Conservation (phyloP, 1,140 invertebrate species). For the Rhagoletis pomonella region DNA sequence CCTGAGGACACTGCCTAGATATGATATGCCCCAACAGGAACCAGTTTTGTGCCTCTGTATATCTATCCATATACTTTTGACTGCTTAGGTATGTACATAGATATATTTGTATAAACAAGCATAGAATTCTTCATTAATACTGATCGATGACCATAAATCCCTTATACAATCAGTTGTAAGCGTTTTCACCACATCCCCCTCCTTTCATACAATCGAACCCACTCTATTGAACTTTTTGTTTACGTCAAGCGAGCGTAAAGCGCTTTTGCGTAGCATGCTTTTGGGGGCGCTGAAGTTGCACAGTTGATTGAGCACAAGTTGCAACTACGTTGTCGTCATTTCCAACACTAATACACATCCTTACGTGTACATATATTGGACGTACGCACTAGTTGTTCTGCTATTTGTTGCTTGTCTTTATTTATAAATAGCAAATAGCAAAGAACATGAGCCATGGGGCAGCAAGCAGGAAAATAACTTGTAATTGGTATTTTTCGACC, state of each 20-base stretch:
- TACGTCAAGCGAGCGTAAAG: background rate
- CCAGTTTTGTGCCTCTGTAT: too few species aligned
- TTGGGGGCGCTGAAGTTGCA: slow-evolving; percentile 22
- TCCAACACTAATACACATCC: background rate
- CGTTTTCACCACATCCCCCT: too few species aligned
- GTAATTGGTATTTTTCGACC: slow-evolving; percentile 37
- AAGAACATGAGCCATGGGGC: background rate
- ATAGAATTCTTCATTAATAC: slow-evolving; percentile 73
- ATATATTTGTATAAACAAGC: slow-evolving; percentile 50
- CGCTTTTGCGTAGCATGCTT: background rate
- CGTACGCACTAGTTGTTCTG: background rate
- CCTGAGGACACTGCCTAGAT: too few species aligned
- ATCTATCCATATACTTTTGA: background rate
- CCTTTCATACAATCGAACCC: too few species aligned
- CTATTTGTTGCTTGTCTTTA: slow-evolving; percentile 43
- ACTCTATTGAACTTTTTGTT: background rate
- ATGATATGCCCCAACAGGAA: too few species aligned
- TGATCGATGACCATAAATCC: slow-evolving; percentile 73
- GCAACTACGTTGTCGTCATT: slow-evolving; percentile 3
- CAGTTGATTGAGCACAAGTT: slow-evolving; percentile 22
- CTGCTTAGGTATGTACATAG: background rate
- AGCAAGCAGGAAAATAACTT: background rate
- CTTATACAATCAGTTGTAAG: slow-evolving; percentile 45
- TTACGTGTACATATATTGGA: background rate
- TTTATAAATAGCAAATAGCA: slow-evolving; percentile 27